Base-by-base conservation (phyloP, 2,888 invertebrate species). In the Notocelia uddmanniana region DNA sequence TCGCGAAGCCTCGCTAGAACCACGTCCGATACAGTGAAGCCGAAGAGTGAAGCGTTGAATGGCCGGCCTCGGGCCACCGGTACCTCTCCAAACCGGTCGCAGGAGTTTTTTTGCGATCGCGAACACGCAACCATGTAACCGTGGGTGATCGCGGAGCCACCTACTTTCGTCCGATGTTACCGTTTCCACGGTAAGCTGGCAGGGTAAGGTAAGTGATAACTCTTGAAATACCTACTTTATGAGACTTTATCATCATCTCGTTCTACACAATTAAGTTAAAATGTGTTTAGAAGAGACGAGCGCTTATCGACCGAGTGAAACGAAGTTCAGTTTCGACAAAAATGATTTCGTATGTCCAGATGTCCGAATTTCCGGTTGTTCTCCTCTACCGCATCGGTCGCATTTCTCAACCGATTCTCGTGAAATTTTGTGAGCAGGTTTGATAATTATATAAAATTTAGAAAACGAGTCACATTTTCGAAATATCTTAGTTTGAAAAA, bases 21-120 rank as follows among this genome's bases (percentile, higher is more conserved):
- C 15, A 60, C 48, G 48, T 62, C 48, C 26, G 45, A 19, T 50
- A 62, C 15, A 52, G 50, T 19, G 2, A n/a, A 52, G 52, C 52
- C 19, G n/a, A n/a, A n/a, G n/a, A n/a, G n/a, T 70, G 67, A 48
- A 31, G 31, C 58, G 64, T 66, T 73, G 73, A 72, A 67, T 60
- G 73, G 73, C 73, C 59, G 68, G 69, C 69, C 69, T 62, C 66
- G 69, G 62, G 54, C 31, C 68, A 64, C 68, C 63, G 63, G 71
- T 74, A 68, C 69, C 64, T 68, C 66, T 72, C 50, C 63, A 50
- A 72, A 75, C 75, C 75, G 75, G 75, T 75, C 73, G 23, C 26
- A 31, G 67, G 62, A 69, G 52, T 57, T 69, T 75, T 75, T 75
- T 74, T 74, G 75, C 59, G 55, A 52, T 66, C 52, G 60, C 69